phyloP scores from a whole-genome alignment of 2,888 invertebrate species.

The Dynastes grantii region DNA sequence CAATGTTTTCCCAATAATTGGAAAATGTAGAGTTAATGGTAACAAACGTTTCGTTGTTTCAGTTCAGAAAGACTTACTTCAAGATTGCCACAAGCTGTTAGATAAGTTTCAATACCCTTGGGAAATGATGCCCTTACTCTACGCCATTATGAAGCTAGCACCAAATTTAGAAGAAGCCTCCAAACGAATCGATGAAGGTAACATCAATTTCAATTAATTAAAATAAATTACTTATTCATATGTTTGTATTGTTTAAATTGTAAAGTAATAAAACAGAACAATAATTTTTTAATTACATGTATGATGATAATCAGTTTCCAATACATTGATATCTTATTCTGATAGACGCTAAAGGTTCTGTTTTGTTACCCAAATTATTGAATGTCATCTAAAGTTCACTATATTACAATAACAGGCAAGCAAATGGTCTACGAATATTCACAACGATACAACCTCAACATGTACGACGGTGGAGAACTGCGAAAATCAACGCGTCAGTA shows the following conservation, averaged over 20 bases:
- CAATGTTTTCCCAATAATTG: too few species aligned
- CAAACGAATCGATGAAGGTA: conserved; percentile 84
- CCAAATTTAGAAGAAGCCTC: conserved; percentile 84
- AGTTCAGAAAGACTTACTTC: conserved; percentile 72
- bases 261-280: conserved; percentile 14
- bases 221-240: conserved; percentile 13
- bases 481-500: conserved; percentile 85
- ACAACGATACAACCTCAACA: conserved; percentile 82
- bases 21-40: not conserved
- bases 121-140: conserved; percentile 87
- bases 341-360: not conserved
- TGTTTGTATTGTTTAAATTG: not conserved
- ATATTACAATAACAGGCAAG: conserved; percentile 73
- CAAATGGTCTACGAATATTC: conserved; percentile 84
- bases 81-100: conserved; percentile 82
- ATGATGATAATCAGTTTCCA: not conserved
- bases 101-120: conserved; percentile 85
- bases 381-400: conserved; percentile 12
- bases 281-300: not conserved
- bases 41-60: not conserved
- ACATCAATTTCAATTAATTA: conserved; percentile 54
- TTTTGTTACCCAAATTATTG: conserved; percentile 1
- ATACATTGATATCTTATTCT: not conserved
- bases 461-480: conserved; percentile 83
- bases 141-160: conserved; percentile 85